Evolutionary conservation across 2,888 invertebrate genomes (phyloP).

Genomic region (Electrophaes corylata): DNA sequence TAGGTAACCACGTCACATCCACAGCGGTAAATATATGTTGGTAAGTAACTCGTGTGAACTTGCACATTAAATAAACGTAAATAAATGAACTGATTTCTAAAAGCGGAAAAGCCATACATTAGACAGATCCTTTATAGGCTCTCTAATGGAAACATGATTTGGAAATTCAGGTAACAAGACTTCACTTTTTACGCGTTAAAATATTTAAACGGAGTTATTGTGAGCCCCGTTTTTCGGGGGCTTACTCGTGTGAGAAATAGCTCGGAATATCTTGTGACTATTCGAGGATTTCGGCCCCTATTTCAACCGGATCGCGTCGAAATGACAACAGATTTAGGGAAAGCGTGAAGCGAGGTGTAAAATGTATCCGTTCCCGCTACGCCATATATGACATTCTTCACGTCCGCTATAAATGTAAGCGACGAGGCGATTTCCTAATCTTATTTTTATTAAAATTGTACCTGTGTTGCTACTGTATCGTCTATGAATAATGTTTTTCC

Average conservation of each 20-base stretch:
- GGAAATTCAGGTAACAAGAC: conserved; percentile 59
- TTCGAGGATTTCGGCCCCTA: conserved; percentile 75
- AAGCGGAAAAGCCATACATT: conserved; percentile 14
- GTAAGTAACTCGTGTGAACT: neutral
- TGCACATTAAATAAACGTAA: conserved; percentile 11
- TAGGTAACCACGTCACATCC: neutral
- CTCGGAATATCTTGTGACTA: conserved; percentile 76
- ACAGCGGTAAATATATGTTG: conserved; percentile 4
- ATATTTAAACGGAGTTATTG: conserved; percentile 73
- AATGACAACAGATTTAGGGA: conserved; percentile 84
- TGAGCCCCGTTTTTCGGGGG: conserved; percentile 30
- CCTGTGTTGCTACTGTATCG: neutral
- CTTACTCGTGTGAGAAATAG: conserved; percentile 76
- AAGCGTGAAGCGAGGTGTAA: conserved; percentile 81
- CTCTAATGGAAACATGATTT: conserved; percentile 16
- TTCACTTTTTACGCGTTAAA: conserved; percentile 73
- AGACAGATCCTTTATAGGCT: conserved; percentile 18
- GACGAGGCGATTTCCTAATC: conserved; percentile 72
- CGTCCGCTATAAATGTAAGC: conserved; percentile 71
- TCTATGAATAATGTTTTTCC: no score
- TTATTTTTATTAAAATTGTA: conserved; percentile 78
- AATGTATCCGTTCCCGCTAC: conserved; percentile 78
- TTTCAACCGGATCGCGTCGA: conserved; percentile 76
- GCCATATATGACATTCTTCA: conserved; percentile 81
- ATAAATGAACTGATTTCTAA: conserved; percentile 12